Conservation (phyloP, 1,140 invertebrate species). For the Hetaerina americana region DNA sequence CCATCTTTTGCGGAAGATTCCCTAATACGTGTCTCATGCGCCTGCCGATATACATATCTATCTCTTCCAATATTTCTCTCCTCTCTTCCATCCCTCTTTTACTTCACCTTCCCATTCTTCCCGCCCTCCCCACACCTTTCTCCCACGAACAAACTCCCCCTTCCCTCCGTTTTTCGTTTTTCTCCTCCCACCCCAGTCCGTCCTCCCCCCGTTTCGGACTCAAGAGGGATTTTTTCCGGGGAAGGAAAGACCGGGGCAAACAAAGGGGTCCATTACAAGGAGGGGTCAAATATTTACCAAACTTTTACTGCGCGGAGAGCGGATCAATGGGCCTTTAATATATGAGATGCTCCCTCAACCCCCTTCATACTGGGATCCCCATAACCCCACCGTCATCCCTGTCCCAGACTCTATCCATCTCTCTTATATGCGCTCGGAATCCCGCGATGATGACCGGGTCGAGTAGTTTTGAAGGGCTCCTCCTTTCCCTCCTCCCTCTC, state of each 20-base stretch:
- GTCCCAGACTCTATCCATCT: not conserved
- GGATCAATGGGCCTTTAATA: not conserved
- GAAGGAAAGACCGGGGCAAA: not conserved
- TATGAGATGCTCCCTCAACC: too few relatives aligned
- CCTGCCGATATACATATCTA: too few relatives aligned
- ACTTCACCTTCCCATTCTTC: not conserved
- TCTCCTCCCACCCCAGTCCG: constrained; percentile 10
- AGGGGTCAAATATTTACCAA: not conserved
- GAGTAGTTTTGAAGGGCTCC: not conserved
- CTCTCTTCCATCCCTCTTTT: constrained; percentile 5
- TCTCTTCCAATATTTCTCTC: not conserved
- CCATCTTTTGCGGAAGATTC: too few relatives aligned
- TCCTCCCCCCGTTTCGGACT: not conserved
- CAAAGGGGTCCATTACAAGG: not conserved
- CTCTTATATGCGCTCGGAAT: not conserved
- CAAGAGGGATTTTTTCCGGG: not conserved
- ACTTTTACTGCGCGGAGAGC: not conserved
- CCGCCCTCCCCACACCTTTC: constrained; percentile 1
- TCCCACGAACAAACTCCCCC: constrained; percentile 7
- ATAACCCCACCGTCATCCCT: too few relatives aligned
- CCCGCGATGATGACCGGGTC: not conserved
- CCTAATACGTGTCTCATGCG: too few relatives aligned
- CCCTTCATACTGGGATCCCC: too few relatives aligned
- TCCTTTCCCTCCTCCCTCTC: not conserved
- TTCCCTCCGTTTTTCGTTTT: constrained; percentile 8